Evolutionary conservation across 2,888 invertebrate genomes (phyloP).

Genomic region (Sepioteuthis lessoniana): DNA sequence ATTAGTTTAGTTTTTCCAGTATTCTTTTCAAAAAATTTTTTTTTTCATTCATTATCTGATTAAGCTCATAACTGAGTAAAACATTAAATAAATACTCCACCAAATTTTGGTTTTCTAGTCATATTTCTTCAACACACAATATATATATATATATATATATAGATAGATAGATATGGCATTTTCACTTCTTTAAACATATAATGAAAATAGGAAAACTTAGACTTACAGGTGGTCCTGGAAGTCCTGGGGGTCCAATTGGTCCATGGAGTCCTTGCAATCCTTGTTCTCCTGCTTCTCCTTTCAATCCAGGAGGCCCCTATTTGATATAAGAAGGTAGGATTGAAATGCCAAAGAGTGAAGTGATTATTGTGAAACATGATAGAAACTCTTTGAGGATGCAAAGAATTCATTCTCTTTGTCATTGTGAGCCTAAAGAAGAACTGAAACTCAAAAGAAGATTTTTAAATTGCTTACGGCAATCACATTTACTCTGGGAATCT

Average conservation of each 20-base stretch:
- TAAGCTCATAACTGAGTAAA: too few relatives aligned
- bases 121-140: too few relatives aligned
- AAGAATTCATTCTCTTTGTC: background rate
- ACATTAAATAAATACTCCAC: too few relatives aligned
- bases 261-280: conserved; percentile 75
- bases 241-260: conserved; percentile 61
- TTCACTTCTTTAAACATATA: background rate
- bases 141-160: background rate
- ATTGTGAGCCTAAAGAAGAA: background rate
- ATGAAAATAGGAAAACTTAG: background rate
- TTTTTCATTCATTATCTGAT: too few relatives aligned
- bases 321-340: conserved; percentile 53
- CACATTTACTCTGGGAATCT: too few relatives aligned
- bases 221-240: conserved; percentile 53
- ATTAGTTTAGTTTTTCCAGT: too few relatives aligned
- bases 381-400: background rate
- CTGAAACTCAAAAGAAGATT: background rate
- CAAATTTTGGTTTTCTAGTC: too few relatives aligned
- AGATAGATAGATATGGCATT: background rate
- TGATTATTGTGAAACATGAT: background rate
- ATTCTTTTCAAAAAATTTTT: too few relatives aligned
- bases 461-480: too few relatives aligned
- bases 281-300: conserved; percentile 77
- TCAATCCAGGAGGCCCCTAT: conserved; percentile 78
- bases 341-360: background rate